Conservation (phyloP, 1,140 invertebrate species). For the Anthonomus grandis region DNA sequence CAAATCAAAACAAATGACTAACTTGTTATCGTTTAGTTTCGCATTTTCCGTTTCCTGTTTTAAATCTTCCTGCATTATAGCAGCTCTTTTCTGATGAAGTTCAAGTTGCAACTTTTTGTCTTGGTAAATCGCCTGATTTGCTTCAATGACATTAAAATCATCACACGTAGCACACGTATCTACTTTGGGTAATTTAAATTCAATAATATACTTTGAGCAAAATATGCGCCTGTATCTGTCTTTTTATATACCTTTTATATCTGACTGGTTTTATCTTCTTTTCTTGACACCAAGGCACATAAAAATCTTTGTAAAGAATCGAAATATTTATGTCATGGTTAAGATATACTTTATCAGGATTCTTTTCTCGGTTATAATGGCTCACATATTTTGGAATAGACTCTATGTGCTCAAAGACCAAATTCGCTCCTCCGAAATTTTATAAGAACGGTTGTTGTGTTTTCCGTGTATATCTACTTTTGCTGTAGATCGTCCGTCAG, state of each 20-base stretch:
- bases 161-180: slow-evolving; percentile 18
- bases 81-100: slow-evolving; percentile 11
- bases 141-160: not conserved
- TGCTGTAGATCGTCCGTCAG: not conserved
- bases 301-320: slow-evolving; percentile 11
- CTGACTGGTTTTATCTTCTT: slow-evolving; percentile 4
- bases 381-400: too few species aligned
- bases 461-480: not conserved
- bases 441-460: not conserved
- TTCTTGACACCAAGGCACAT: too few species aligned
- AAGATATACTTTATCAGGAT: too few species aligned
- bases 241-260: slow-evolving; percentile 1
- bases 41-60: too few species aligned
- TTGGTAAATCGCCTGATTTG: not conserved
- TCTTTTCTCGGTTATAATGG: too few species aligned
- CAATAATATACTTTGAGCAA: slow-evolving; percentile 14
- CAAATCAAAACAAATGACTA: not conserved
- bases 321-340: slow-evolving; percentile 13
- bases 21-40: not conserved
- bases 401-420: slow-evolving; percentile 1
- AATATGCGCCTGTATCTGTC: slow-evolving; percentile 13
- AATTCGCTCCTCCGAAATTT: not conserved
- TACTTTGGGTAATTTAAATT: slow-evolving; percentile 17
- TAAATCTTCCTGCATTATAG: too few species aligned
- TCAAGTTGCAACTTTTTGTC: not conserved